Percentiles rank a stretch among this genome's conserved stretches.
Evolutionary conservation across 2,113 vertebrate species (phyloP).

Genomic region (human): GRCh38 chr17:54044501-54045000

Average conservation of each 20-base stretch:
- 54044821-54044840: background rate
- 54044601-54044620: background rate
- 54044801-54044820: background rate
- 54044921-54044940: background rate
- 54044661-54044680: slow-evolving; percentile 21
- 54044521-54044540: background rate
- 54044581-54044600: slow-evolving; percentile 29
- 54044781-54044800: background rate
- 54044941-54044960: background rate
- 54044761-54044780: slow-evolving; percentile 30
- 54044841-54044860: background rate
- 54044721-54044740: background rate
- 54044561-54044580: background rate
- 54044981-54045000: background rate
- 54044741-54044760: slow-evolving; percentile 33
- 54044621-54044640: slow-evolving; percentile 49
- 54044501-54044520: background rate
- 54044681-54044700: slow-evolving; percentile 30
- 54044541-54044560: background rate
- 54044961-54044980: background rate
- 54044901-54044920: background rate
- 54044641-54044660: background rate
- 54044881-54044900: background rate
- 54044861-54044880: background rate
- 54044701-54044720: background rate